A percentile compares a stretch with the other conserved stretches of the same genome.
Conservation (phyloP, 1,140 invertebrate species). For the Drosophila serrata region DNA sequence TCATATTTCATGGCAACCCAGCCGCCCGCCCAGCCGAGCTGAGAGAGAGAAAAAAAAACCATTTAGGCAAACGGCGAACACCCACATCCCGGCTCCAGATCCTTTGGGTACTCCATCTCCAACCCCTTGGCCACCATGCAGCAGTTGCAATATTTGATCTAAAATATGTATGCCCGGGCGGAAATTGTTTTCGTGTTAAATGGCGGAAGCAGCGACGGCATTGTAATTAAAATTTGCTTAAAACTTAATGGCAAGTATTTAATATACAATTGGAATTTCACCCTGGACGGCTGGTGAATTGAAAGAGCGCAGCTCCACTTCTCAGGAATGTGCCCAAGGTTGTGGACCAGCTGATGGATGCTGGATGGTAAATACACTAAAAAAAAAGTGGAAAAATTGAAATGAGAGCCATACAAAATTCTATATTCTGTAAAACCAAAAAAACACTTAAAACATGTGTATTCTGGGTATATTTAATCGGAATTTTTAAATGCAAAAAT, state of each 20-base stretch:
- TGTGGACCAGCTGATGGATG: slow-evolving; percentile 2
- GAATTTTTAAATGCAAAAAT: no score
- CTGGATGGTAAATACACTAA: neutral
- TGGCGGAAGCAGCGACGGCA: slow-evolving; percentile 53
- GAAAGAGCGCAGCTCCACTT: neutral
- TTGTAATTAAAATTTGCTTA: slow-evolving; percentile 70
- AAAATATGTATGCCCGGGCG: slow-evolving; percentile 56
- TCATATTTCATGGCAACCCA: slow-evolving; percentile 57
- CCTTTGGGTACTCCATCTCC: neutral
- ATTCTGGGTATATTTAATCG: no score
- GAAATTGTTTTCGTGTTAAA: slow-evolving; percentile 72
- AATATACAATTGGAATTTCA: slow-evolving; percentile 46
- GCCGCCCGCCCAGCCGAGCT: slow-evolving; percentile 9
- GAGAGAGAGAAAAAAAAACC: slow-evolving; percentile 23
- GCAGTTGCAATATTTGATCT: slow-evolving; percentile 61
- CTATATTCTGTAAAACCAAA: neutral
- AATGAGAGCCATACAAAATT: neutral
- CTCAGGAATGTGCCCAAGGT: slow-evolving; percentile 16
- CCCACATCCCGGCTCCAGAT: slow-evolving; percentile 12
- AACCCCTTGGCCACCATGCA: slow-evolving; percentile 5
- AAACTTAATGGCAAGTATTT: slow-evolving; percentile 56
- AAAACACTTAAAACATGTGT: no score
- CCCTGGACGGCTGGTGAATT: slow-evolving; percentile 1
- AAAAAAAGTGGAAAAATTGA: neutral
- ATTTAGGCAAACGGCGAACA: slow-evolving; percentile 25